Percentiles rank a stretch among this genome's conserved stretches.
Evolutionary conservation across 2,797 vertebrate genomes (phyloP).

Genomic region (Falco concolor): DNA sequence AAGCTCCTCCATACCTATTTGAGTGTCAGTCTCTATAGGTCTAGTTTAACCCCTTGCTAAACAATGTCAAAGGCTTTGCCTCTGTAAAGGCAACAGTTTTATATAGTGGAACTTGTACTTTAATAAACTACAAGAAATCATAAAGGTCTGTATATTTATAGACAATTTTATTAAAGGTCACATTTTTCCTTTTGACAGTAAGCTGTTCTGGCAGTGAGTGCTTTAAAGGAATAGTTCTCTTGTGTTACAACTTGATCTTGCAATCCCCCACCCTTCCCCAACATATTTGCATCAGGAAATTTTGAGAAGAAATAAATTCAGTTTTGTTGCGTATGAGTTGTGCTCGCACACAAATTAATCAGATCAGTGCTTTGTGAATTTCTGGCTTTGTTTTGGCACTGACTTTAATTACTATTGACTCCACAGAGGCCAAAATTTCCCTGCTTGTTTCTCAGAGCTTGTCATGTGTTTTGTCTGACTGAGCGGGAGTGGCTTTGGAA

Average conservation of each 20-base stretch:
- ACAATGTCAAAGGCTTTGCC: neutral
- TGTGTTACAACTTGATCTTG: neutral
- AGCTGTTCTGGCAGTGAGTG: neutral
- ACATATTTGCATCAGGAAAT: neutral
- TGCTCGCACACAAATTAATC: neutral
- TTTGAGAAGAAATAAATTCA: neutral
- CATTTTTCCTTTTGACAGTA: neutral
- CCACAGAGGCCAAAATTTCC: neutral
- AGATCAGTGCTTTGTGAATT: neutral
- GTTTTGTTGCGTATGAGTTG: neutral
- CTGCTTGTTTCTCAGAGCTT: neutral
- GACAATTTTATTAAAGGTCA: neutral
- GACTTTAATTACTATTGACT: neutral
- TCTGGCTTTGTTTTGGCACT: neutral
- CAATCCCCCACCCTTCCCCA: neutral
- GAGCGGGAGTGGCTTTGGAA: neutral
- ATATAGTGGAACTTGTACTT: neutral
- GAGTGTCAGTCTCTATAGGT: neutral
- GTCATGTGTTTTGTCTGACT: neutral
- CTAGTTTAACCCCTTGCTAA: neutral
- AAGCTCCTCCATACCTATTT: rapidly evolving
- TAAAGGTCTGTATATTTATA: neutral
- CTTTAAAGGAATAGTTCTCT: neutral
- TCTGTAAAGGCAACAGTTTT: neutral
- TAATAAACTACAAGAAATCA: neutral